phyloP scores from a whole-genome alignment of 2,888 invertebrate species.

The Eristalis pertinax region DNA sequence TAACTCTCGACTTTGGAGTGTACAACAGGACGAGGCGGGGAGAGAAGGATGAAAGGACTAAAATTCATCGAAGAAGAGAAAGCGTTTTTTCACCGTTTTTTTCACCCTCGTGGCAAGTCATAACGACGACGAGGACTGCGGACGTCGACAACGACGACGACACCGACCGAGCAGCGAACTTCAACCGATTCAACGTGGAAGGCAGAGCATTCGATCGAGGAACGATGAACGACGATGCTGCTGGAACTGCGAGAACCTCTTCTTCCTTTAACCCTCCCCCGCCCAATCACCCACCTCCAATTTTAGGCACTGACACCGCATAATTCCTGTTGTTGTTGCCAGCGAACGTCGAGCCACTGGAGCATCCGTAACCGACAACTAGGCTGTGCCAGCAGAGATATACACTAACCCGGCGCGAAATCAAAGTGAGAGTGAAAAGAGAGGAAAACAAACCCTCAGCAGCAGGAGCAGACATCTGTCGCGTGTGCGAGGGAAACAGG shows the following conservation, averaged over 20 bases:
- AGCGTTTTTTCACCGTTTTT: constrained; percentile 11
- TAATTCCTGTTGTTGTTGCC: constrained; percentile 42
- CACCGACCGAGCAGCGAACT: neutral
- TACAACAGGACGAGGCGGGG: neutral
- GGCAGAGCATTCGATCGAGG: neutral
- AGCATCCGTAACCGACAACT: constrained; percentile 14
- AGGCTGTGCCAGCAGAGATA: neutral
- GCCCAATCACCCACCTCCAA: no score
- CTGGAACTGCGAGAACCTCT: neutral
- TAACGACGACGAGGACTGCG: constrained; percentile 7
- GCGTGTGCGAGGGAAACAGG: constrained; percentile 31
- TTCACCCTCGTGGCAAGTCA: constrained; percentile 35
- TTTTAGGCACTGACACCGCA: constrained; percentile 50
- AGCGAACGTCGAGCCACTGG: neutral
- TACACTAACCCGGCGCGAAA: neutral
- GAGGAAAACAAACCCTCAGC: constrained; percentile 1
- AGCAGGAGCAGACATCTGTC: constrained; percentile 29
- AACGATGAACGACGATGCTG: neutral
- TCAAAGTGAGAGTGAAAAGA: neutral
- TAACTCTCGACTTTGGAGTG: neutral
- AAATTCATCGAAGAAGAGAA: constrained; percentile 43
- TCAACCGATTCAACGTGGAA: neutral
- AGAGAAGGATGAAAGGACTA: neutral
- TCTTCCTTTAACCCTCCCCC: no score
- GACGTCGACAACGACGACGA: neutral